Base-by-base conservation (phyloP, 2,797 vertebrate genomes). In the Intellagama lesueurii region DNA sequence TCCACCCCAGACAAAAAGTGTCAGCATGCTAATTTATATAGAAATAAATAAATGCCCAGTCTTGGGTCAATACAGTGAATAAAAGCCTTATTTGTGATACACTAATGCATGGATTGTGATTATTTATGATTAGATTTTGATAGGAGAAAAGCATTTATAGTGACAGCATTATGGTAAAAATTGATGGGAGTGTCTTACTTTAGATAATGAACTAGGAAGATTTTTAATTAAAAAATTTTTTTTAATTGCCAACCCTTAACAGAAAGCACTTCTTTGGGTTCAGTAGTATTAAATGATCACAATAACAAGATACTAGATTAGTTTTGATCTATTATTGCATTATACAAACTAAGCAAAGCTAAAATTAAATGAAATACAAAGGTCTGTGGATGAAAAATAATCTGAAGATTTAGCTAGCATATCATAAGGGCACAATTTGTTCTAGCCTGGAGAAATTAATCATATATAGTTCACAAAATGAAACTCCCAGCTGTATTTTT, bases 341-440 rank as follows among this genome's bases (percentile, higher is more conserved):
- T 66, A 75, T 40, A 76, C 30, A 68, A 83, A 82, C 40, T 66
- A 82, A 88, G 75, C 56, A 76, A 76, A 82, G n/a, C 30, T 73
- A 32, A 81, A 56, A 40, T 52, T 32, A 83, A 75, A 66, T 14
- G 28, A 88, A 88, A 49, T 30, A n/a, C 26, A 60, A 87, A 87
- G 7, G 7, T 32, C 40, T 83, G 40, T 66, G n/a, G 56, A 26
- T 66, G 32, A 68, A 88, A 76, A 69, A 49, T n/a, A 81, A 87
- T 64, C 79, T 49, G 44, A 83, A 52, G 24, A 66, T 76, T 49
- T 40, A 68, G 28, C 7, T 88, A 40, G 70, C 35, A 66, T 35
- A n/a, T 73, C 35, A 47, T 9, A 47, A 60, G 40, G 28, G 30
- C 56, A 32, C 19, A 32, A 9, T 76, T 66, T 52, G 30, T 76